Conservation (phyloP, 1,140 invertebrate genomes). For the Lineus longissimus region DNA sequence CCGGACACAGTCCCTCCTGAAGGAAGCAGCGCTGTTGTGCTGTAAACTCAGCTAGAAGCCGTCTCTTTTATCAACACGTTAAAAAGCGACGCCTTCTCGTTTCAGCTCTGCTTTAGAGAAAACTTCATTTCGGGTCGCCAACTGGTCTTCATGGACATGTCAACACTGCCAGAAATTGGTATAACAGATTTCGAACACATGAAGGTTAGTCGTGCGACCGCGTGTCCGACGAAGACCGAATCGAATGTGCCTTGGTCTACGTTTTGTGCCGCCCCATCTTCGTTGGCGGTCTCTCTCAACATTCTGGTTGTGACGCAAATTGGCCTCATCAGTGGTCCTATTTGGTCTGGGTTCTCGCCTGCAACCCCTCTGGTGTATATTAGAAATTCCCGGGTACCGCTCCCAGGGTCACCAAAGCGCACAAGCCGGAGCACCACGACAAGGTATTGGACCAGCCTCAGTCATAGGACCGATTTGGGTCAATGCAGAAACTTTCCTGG, state of each 20-base stretch:
- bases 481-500: too few relatives aligned
- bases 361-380: too few relatives aligned
- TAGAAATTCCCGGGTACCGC: too few relatives aligned
- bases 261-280: not conserved
- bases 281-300: not conserved
- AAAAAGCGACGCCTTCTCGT: not conserved
- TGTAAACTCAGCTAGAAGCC: too few relatives aligned
- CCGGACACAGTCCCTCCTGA: too few relatives aligned
- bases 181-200: slow-evolving; percentile 4
- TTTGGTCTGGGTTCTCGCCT: too few relatives aligned
- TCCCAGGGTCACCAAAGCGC: too few relatives aligned
- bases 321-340: not conserved
- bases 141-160: not conserved
- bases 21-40: too few relatives aligned
- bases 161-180: not conserved
- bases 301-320: not conserved
- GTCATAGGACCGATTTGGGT: too few relatives aligned
- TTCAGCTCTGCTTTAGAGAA: not conserved
- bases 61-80: too few relatives aligned
- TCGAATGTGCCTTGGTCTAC: not conserved
- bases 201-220: not conserved
- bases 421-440: too few relatives aligned
- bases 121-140: not conserved
- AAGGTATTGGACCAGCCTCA: too few relatives aligned
- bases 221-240: not conserved